These are phyloP conservation scores for Perca fluviatilis DNA, from an alignment of 2,113 vertebrate species.

Conservation along the genomic window DNA sequence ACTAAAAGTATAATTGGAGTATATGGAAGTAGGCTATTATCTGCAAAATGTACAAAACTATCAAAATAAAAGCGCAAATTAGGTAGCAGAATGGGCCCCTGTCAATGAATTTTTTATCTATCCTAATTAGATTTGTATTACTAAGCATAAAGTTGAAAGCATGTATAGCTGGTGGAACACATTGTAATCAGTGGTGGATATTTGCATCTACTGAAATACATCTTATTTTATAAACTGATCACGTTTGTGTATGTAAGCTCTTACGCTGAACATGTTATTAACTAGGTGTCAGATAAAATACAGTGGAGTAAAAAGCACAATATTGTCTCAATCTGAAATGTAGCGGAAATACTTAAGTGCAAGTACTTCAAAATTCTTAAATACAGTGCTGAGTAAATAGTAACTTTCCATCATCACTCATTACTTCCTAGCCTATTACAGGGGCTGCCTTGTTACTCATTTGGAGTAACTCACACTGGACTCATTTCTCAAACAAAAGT, in stretches of 20 bases:
- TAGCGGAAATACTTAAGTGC: not conserved
- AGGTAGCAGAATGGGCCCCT: not conserved
- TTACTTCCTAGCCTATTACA: no score
- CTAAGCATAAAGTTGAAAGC: not conserved
- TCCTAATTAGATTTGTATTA: not conserved
- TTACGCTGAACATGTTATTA: not conserved
- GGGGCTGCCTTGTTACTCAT: not conserved
- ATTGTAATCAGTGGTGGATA: not conserved
- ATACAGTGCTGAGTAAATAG: no score
- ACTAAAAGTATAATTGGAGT: not conserved
- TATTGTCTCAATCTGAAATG: not conserved
- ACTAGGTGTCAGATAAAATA: not conserved
- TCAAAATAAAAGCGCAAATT: constrained; percentile 1
- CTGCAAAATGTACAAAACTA: no score
- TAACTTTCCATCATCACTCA: not conserved
- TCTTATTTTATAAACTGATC: not conserved
- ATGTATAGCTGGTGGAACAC: no score
- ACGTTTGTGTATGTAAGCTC: not conserved
- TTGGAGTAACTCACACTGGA: not conserved
- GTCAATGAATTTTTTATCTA: not conserved
- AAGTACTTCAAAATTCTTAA: no score
- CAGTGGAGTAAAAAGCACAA: not conserved
- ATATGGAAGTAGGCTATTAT: no score
- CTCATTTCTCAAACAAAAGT: not conserved
- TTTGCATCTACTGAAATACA: not conserved